Evolutionary conservation across 2,113 vertebrate genomes (phyloP), one percentile per base, ranked within the genome.

Genomic region (Crocuta crocuta): DNA sequence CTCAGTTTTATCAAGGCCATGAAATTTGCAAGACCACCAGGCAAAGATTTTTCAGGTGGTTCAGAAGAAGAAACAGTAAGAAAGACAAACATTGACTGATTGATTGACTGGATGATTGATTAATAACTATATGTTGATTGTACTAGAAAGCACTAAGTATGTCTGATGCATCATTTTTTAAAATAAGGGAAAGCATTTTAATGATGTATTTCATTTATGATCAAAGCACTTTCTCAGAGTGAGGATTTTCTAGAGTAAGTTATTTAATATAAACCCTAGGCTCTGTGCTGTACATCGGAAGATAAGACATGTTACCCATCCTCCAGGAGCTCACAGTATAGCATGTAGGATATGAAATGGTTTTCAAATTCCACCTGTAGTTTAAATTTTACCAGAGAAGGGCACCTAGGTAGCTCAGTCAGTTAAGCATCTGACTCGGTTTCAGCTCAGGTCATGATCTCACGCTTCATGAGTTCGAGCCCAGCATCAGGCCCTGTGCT

Each of bases 341-440:
- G 15, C 4, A 9, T 26, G 39, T 50, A 79, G 19, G 5, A 58
- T 80, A 83, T n/a, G 4, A 70, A 91, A 79, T 84, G 48, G 13
- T 93, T 91, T 96, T 58, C 89, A 95, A 87, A 48, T 88, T 86
- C 7, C 95, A 79, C 15, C 23, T 2, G 39, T 66, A 73, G 28
- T 68, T 39, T 82, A 79, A 87, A 74, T 81, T 80, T 89, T 73
- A 43, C 89, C 92, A 48, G 53, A 76, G 17, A 76, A 21, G 21
- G 21, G 7, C 58, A 61, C 58, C 58, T 61, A 7, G 8, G 58
- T 23, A 21, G 58, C 21, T 61, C 21, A 8, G 21, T 61, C 8
- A 21, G 58, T 61, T 61, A 61, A 8, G 21, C 58, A 61, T 23
- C 58, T 19, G 0, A 61, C 58, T 61, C 58, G 19, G 21, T 61